Evolutionary conservation across 2,888 invertebrate species (phyloP).

Genomic region (Tipula unca): DNA sequence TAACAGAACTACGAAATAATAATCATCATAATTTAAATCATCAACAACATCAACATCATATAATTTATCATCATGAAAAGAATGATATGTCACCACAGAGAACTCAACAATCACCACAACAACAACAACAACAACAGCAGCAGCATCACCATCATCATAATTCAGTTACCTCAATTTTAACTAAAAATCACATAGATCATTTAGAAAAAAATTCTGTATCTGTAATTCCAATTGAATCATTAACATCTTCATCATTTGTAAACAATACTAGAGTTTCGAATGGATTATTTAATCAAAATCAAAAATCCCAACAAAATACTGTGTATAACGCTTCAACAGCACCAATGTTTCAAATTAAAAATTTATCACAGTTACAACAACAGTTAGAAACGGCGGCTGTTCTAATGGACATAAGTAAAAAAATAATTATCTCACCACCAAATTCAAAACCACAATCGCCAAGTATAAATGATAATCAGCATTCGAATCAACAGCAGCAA

Average conservation of each 20-base stretch:
- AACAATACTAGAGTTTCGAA: slow-evolving; percentile 16
- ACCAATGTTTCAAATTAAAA: slow-evolving; percentile 26
- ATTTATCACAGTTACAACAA: slow-evolving; percentile 36
- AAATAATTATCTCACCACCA: slow-evolving; percentile 41
- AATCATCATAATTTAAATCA: slow-evolving; percentile 28
- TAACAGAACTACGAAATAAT: slow-evolving; percentile 40
- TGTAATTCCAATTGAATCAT: slow-evolving; percentile 28
- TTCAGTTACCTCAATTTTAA: slow-evolving; percentile 34
- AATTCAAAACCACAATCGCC: slow-evolving; percentile 35
- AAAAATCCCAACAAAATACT: slow-evolving; percentile 14
- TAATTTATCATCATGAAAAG: slow-evolving; percentile 27
- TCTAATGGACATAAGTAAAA: slow-evolving; percentile 43
- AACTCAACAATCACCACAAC: neutral
- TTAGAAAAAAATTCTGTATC: slow-evolving; percentile 29
- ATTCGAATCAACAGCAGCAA: slow-evolving; percentile 22
- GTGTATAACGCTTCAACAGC: slow-evolving; percentile 21
- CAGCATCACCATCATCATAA: slow-evolving; percentile 25
- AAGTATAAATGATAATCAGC: slow-evolving; percentile 22
- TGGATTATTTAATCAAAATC: slow-evolving; percentile 15
- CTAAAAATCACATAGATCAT: slow-evolving; percentile 28
- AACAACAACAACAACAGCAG: slow-evolving; percentile 22
- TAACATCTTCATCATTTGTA: slow-evolving; percentile 18
- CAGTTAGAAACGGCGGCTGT: slow-evolving; percentile 42
- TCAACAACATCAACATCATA: neutral
- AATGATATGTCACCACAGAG: slow-evolving; percentile 25